A percentile compares a stretch with the other conserved stretches of the same genome.
phyloP scores from a whole-genome alignment of 2,888 invertebrate species.

The Baccha elongata region DNA sequence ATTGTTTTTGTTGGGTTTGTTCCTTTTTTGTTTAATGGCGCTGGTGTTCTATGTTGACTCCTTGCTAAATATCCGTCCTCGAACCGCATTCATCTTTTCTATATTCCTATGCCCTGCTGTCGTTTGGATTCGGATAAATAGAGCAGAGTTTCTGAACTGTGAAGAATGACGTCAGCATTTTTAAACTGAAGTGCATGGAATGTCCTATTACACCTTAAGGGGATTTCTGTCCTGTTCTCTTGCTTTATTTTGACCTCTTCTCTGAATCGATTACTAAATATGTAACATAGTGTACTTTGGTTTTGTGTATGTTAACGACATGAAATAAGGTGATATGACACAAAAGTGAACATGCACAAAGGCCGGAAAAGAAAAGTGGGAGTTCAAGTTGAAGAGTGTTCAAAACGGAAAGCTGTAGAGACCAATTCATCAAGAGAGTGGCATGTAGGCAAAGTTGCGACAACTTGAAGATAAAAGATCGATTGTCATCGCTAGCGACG shows the following conservation, averaged over 20 bases:
- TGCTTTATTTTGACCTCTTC: conserved; percentile 37
- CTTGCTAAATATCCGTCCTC: conserved; percentile 35
- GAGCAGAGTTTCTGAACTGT: conserved; percentile 38
- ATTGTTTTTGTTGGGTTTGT: conserved; percentile 14
- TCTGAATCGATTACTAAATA: conserved; percentile 51
- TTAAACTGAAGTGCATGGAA: conserved; percentile 33
- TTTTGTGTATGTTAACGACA: conserved; percentile 15
- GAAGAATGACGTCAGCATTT: conserved; percentile 49
- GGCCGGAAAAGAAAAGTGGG: conserved; percentile 7
- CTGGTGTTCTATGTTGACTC: conserved; percentile 17
- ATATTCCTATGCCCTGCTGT: not conserved
- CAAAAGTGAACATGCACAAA: conserved; percentile 12
- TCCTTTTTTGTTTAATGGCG: conserved; percentile 2
- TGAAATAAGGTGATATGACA: conserved; percentile 39
- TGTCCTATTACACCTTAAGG: conserved; percentile 45
- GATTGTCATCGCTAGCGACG: conserved; percentile 24
- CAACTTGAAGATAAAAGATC: conserved; percentile 46
- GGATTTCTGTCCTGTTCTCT: conserved; percentile 37
- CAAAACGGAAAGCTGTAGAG: not conserved
- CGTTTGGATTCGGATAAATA: conserved; percentile 46
- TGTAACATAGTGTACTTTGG: not conserved
- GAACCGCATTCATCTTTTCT: conserved; percentile 3
- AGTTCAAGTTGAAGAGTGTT: conserved; percentile 40
- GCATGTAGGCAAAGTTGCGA: conserved; percentile 36
- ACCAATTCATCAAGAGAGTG: conserved; percentile 3